Percentiles rank a stretch among this genome's conserved stretches.
Conservation (phyloP, 2,888 invertebrate species). For the Oscheius sp. region DNA sequence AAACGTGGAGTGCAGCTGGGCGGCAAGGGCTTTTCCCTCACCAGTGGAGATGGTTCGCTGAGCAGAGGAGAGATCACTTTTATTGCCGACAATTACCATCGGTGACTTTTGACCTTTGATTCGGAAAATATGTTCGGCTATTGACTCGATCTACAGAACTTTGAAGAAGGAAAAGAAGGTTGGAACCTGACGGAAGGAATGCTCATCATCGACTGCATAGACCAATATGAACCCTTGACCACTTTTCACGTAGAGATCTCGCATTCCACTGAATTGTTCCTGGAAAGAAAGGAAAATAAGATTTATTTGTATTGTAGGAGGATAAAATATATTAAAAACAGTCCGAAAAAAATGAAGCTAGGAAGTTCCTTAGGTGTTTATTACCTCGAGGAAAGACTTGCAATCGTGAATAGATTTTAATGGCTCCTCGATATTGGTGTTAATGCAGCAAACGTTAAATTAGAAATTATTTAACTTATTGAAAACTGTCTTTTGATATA, state of each 20-base stretch:
- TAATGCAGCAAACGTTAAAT: too few species aligned
- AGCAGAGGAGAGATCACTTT: constrained; percentile 97
- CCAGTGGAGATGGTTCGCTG: constrained; percentile 93
- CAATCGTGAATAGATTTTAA: too few species aligned
- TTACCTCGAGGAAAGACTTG: too few species aligned
- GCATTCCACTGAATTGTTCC: constrained; percentile 99
- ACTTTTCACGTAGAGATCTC: constrained; percentile 99
- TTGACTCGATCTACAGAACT: constrained; percentile 8
- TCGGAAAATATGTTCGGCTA: constrained; percentile 21
- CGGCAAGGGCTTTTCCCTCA: constrained; percentile 74
- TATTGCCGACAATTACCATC: constrained; percentile 98
- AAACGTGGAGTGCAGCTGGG: constrained; percentile 96
- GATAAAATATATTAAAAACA: too few species aligned
- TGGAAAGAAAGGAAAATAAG: constrained; percentile 22
- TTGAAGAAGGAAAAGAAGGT: not conserved
- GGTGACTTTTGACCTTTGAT: constrained; percentile 75
- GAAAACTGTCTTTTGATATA: too few species aligned
- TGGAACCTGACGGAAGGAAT: constrained; percentile 22
- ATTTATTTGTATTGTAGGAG: not conserved
- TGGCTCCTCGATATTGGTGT: too few species aligned
- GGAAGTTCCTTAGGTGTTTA: too few species aligned
- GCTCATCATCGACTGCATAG: constrained; percentile 94
- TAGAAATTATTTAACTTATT: too few species aligned
- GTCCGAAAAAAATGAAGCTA: too few species aligned
- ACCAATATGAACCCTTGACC: constrained; percentile 98